Evolutionary conservation across 2,797 vertebrate genomes (phyloP).

Genomic region (Knipowitschia caucasica): DNA sequence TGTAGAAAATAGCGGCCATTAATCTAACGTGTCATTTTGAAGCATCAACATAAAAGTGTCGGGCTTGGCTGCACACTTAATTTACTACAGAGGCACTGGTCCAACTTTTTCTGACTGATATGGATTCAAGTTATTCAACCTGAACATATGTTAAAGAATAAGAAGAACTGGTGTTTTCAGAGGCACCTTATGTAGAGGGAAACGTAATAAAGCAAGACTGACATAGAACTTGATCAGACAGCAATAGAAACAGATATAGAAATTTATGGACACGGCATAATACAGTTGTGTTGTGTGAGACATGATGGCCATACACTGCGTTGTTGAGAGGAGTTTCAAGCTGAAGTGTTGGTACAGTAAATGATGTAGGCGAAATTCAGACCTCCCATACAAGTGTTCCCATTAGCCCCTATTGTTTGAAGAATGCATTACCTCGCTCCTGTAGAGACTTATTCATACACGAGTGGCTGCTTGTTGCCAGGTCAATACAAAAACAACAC

Average conservation of each 20-base stretch:
- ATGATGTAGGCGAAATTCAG: slow-evolving; percentile 49
- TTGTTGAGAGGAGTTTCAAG: slow-evolving; percentile 32
- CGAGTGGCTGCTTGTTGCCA: slow-evolving; percentile 18
- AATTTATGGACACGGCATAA: neutral
- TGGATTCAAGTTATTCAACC: slow-evolving; percentile 3
- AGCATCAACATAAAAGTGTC: slow-evolving; percentile 24
- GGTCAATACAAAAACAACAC: neutral
- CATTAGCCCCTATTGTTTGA: slow-evolving; percentile 49
- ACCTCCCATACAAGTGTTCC: slow-evolving; percentile 36
- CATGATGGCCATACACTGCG: neutral
- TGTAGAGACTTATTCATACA: slow-evolving; percentile 20
- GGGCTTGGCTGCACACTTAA: slow-evolving; percentile 20
- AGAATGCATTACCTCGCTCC: slow-evolving; percentile 21
- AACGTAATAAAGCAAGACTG: slow-evolving; percentile 1
- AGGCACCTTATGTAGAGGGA: slow-evolving; percentile 1
- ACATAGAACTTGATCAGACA: slow-evolving; percentile 5
- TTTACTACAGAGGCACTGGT: slow-evolving; percentile 12
- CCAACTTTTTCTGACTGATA: neutral
- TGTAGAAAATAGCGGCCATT: slow-evolving; percentile 15
- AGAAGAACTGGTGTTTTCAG: neutral
- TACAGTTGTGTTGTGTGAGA: neutral
- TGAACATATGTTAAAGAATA: slow-evolving; percentile 5
- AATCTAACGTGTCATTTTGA: slow-evolving; percentile 14
- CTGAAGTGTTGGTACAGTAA: slow-evolving; percentile 44
- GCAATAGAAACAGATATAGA: neutral